Conservation (phyloP, 2,888 invertebrate species). For the Leucophora obtusa region DNA sequence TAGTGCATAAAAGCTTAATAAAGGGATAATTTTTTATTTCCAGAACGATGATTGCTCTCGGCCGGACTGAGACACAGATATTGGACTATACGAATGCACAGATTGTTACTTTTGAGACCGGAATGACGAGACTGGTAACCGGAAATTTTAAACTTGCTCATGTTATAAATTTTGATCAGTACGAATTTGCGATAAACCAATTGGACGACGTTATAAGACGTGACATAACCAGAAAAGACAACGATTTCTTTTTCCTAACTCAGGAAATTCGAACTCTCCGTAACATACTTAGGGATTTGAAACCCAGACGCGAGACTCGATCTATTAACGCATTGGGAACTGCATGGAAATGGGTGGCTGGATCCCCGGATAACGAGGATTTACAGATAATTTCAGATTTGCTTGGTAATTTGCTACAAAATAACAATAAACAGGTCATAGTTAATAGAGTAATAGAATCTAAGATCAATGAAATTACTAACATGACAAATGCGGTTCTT, state of each 20-base stretch:
- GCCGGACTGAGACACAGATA: not conserved
- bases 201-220: not conserved
- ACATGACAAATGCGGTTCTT: slow-evolving; percentile 40
- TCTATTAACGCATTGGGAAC: slow-evolving; percentile 34
- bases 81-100: not conserved
- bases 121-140: not conserved
- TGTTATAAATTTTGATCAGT: not conserved
- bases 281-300: not conserved
- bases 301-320: not conserved
- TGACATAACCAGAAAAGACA: not conserved
- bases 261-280: not conserved
- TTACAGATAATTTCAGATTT: slow-evolving; percentile 39
- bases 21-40: not conserved
- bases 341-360: slow-evolving; percentile 42
- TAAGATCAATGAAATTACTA: slow-evolving; percentile 41
- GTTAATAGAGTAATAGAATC: slow-evolving; percentile 48
- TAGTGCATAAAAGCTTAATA: not conserved
- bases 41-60: not conserved
- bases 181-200: not conserved
- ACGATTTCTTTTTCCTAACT: not conserved
- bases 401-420: slow-evolving; percentile 31
- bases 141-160: not conserved
- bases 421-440: slow-evolving; percentile 46
- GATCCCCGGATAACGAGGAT: slow-evolving; percentile 43
- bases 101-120: not conserved